Conservation (phyloP, 2,797 vertebrate genomes). For the Channallabes apus region DNA sequence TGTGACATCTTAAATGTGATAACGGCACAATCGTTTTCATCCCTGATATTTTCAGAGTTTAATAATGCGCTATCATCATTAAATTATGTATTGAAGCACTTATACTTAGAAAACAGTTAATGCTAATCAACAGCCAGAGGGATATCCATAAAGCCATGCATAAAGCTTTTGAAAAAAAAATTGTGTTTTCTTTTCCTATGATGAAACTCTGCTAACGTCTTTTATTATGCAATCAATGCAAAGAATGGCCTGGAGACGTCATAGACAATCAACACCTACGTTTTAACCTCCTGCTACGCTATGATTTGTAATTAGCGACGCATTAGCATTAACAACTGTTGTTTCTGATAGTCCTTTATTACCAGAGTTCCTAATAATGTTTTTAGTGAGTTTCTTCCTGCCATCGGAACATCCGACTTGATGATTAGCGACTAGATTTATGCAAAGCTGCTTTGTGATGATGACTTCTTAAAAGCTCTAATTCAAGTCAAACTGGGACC, state of each 20-base stretch:
- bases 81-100: not conserved
- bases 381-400: slow-evolving; percentile 9
- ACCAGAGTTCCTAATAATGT: not conserved
- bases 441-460: not conserved
- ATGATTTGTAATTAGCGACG: slow-evolving; percentile 32
- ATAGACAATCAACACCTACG: slow-evolving; percentile 6
- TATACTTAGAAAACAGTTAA: not conserved
- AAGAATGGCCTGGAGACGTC: slow-evolving; percentile 20
- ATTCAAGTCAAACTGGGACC: not conserved
- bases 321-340: slow-evolving; percentile 29
- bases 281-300: slow-evolving; percentile 26
- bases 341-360: slow-evolving; percentile 1
- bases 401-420: not conserved
- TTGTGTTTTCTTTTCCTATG: slow-evolving; percentile 8
- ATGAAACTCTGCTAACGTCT: not conserved
- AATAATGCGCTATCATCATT: slow-evolving; percentile 9
- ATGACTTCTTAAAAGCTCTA: not conserved
- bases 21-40: not conserved
- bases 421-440: not conserved
- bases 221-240: slow-evolving; percentile 31
- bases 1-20: not conserved
- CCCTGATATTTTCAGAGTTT: slow-evolving; percentile 13
- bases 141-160: not conserved
- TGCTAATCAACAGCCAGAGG: slow-evolving; percentile 9
- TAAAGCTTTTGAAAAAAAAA: not conserved